phyloP scores from a whole-genome alignment of 2,888 invertebrate species.

The Ptilodon capucinus region DNA sequence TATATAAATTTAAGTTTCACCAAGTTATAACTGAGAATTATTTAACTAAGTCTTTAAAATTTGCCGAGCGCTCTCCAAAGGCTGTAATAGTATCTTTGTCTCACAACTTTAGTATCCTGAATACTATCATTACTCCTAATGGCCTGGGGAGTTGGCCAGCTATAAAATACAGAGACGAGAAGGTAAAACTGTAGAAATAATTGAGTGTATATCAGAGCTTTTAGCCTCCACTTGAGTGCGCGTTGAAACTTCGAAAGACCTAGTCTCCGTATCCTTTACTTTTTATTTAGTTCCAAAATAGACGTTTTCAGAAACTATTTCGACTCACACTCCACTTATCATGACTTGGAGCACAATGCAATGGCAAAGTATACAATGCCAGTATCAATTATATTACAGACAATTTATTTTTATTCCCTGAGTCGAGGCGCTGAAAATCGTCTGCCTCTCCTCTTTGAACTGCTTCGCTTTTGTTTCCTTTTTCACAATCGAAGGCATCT shows the following conservation, averaged over 20 bases:
- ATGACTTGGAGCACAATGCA: neutral
- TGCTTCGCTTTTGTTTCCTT: slow-evolving; percentile 27
- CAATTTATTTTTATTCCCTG: slow-evolving; percentile 24
- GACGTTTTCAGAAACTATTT: neutral
- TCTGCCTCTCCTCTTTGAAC: slow-evolving; percentile 29
- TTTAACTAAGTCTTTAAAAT: slow-evolving; percentile 11
- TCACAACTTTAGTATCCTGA: slow-evolving; percentile 19
- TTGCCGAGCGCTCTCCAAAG: slow-evolving; percentile 10
- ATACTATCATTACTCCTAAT: slow-evolving; percentile 26
- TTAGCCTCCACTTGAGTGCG: neutral
- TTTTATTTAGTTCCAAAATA: neutral
- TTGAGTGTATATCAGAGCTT: slow-evolving; percentile 7
- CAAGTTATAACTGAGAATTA: neutral
- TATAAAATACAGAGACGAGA: slow-evolving; percentile 18
- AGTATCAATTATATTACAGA: slow-evolving; percentile 8
- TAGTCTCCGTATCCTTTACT: neutral
- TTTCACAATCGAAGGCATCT: slow-evolving; percentile 41
- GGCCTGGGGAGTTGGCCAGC: slow-evolving; percentile 16
- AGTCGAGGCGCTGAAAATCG: slow-evolving; percentile 34
- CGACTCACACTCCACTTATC: too few relatives aligned
- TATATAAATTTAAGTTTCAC: neutral
- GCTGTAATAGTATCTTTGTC: slow-evolving; percentile 9
- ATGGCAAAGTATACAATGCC: neutral
- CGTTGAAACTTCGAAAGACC: neutral
- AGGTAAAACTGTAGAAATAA: slow-evolving; percentile 14